phyloP scores from a whole-genome alignment of 2,797 vertebrate genomes.

The Cossypha heuglini region DNA sequence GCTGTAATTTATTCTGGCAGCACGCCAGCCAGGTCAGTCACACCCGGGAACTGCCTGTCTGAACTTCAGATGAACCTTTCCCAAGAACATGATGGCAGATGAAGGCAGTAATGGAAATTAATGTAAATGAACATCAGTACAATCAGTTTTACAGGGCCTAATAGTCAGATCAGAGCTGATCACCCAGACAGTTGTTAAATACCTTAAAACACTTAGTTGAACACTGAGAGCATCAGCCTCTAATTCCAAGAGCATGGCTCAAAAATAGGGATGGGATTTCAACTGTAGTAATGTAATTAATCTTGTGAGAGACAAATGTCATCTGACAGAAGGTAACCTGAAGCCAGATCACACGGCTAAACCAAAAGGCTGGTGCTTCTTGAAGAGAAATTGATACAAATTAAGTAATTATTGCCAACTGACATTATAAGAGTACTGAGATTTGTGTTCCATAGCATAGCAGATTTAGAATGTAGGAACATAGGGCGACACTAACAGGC shows the following conservation, averaged over 20 bases:
- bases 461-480: neutral
- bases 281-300: neutral
- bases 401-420: neutral
- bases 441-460: neutral
- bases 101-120: neutral
- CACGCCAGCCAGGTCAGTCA: neutral
- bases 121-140: neutral
- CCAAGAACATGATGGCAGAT: neutral
- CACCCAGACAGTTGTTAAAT: neutral
- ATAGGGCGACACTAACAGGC: neutral
- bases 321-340: neutral
- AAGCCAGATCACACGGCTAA: neutral
- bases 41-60: neutral
- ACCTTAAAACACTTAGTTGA: neutral
- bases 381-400: neutral
- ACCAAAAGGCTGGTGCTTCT: neutral
- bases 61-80: conserved; percentile 3
- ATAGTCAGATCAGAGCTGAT: neutral
- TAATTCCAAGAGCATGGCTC: neutral
- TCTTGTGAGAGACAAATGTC: neutral
- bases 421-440: neutral
- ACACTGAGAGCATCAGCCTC: neutral
- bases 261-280: neutral
- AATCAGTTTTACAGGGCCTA: neutral
- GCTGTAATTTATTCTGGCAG: neutral